Conservation (phyloP, 2,113 vertebrate species). For the Dipodomys merriami region DNA sequence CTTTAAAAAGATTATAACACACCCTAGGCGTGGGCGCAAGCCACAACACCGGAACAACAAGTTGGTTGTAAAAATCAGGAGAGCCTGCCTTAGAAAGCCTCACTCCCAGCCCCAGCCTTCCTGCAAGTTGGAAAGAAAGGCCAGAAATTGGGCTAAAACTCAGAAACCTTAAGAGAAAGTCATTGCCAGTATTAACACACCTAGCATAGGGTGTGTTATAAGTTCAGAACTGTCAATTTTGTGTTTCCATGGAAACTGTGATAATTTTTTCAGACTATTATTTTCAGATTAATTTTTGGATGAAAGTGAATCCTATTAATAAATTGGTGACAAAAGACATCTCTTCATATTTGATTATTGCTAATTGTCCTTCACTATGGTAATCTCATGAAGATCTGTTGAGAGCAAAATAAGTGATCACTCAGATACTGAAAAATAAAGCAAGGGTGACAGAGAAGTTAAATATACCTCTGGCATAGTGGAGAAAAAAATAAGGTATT, state of each 20-base stretch:
- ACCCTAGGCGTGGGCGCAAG: constrained; percentile 88
- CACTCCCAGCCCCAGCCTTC: constrained; percentile 85
- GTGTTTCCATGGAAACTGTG: constrained; percentile 61
- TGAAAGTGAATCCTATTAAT: constrained; percentile 72
- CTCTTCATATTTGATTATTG: constrained; percentile 61
- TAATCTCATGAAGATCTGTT: constrained; percentile 64
- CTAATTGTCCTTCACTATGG: constrained; percentile 61
- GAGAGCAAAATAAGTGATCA: constrained; percentile 65
- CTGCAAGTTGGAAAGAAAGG: constrained; percentile 86
- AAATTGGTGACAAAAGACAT: constrained; percentile 59
- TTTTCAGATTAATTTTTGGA: constrained; percentile 53
- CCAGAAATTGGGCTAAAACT: constrained; percentile 87
- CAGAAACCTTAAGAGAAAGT: constrained; percentile 84
- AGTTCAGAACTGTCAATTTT: constrained; percentile 74
- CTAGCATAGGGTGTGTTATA: constrained; percentile 84
- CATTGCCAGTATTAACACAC: constrained; percentile 80
- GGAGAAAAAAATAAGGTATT: constrained; percentile 17
- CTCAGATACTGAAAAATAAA: constrained; percentile 53
- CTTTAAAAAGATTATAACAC: constrained; percentile 89
- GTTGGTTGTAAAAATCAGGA: constrained; percentile 86
- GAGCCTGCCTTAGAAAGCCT: constrained; percentile 87
- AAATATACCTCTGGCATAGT: neutral
- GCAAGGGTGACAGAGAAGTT: neutral
- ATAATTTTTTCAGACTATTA: constrained; percentile 66
- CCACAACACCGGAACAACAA: constrained; percentile 84